Base-by-base conservation (phyloP, 2,113 vertebrate genomes). In the Pelobates fuscus region DNA sequence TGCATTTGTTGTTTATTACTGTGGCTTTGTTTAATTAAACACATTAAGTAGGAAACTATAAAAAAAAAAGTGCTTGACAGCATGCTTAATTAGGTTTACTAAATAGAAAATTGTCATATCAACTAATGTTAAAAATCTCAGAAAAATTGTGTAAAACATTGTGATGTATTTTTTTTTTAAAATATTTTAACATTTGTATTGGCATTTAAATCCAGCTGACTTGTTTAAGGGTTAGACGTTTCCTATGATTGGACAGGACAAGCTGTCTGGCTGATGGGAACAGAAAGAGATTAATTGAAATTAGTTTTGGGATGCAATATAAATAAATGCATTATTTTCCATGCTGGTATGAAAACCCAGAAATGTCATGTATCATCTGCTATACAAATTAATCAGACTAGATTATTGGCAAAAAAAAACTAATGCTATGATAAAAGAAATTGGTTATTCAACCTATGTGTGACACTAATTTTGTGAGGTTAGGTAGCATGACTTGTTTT, bases 381-480 rank as follows among this genome's bases (percentile, higher is more conserved):
- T 71, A 61, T 37, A 61, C 32, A 71, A 71, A 71, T 71, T 55
- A 37, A 61, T 71, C 60, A 70, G 69, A 61, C 69, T 71, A 44
- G 24, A 71, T 61, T 61, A 71, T 44, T 18, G 43, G 57, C 37
- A 57, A 32, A 71, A 43, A 37, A 43, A 44, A 18, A 32, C 54
- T 21, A 70, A 12, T 41, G 7, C 17, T 17, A 49, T 49, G 15
- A 18, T 11, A 49, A 12, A 49, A 17, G 15, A 49, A 49, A 49
- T 49, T 4, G 15, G 10, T 49, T 49, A 11, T 17, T 49, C 15
- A n/a, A n/a, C n/a, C n/a, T n/a, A n/a, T n/a, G n/a, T n/a, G n/a
- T n/a, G n/a, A n/a, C n/a, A n/a, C n/a, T n/a, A n/a, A n/a, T n/a
- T n/a, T n/a, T n/a, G n/a, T n/a, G n/a, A n/a, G n/a, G n/a, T n/a